These are phyloP conservation scores for Pardalotus punctatus DNA, from an alignment of 2,113 vertebrate species.

Conservation along the genomic window DNA sequence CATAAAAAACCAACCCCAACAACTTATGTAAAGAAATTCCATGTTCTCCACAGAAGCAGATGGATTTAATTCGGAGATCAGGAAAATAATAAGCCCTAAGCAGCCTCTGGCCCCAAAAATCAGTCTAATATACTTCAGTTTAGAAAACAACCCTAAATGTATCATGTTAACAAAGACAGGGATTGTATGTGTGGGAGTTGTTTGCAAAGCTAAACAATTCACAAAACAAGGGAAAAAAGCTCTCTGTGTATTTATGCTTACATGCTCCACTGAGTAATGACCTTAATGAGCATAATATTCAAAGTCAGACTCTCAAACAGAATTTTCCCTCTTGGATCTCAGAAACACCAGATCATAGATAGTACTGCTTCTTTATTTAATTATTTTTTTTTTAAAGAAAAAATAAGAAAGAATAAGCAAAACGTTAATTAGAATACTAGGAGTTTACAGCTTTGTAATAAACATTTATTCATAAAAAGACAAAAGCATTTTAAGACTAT, in stretches of 20 bases:
- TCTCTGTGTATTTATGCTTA: slow-evolving; percentile 1
- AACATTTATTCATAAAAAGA: not conserved
- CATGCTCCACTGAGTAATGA: slow-evolving; percentile 31
- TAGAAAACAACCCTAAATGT: not conserved
- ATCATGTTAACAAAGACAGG: not conserved
- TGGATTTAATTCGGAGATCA: not conserved
- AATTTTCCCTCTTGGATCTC: not conserved
- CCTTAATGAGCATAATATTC: slow-evolving; percentile 31
- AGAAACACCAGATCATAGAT: not conserved
- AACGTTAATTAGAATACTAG: not conserved
- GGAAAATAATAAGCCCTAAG: not conserved
- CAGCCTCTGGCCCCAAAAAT: not conserved
- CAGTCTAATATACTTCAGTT: not conserved
- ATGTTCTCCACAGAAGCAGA: not conserved
- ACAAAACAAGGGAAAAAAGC: not conserved
- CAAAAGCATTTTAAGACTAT: not conserved
- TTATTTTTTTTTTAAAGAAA: not conserved
- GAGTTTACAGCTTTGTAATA: not conserved
- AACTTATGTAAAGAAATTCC: not conserved
- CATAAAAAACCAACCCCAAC: not conserved
- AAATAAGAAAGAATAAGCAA: not conserved
- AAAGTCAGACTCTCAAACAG: slow-evolving; percentile 26
- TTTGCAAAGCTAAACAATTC: slow-evolving; percentile 29
- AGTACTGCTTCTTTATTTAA: not conserved
- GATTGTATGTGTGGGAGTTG: not conserved